Evolutionary conservation across 2,113 vertebrate genomes (phyloP).

Genomic region (Notiomystis cincta): DNA sequence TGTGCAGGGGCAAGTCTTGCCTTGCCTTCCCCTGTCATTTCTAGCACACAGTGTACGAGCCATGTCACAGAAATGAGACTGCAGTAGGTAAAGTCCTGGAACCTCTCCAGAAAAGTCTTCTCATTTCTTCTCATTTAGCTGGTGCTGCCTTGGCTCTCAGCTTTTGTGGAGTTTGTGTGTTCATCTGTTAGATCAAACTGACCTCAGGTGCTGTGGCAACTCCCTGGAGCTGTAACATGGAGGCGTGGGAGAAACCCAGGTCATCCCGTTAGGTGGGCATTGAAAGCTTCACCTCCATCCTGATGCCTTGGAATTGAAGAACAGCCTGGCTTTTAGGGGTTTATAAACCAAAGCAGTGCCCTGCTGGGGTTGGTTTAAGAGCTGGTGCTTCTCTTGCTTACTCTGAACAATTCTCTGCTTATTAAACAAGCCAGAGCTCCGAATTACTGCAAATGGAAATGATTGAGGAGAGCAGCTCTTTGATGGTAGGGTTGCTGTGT

Average conservation of each 20-base stretch:
- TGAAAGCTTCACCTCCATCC: neutral
- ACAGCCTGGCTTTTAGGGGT: neutral
- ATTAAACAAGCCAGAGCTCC: neutral
- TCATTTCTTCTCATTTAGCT: neutral
- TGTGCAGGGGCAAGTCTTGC: neutral
- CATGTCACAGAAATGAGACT: neutral
- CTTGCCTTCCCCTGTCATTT: neutral
- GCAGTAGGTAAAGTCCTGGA: neutral
- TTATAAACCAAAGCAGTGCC: neutral
- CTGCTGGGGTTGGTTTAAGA: neutral
- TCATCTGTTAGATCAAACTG: neutral
- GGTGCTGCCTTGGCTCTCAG: neutral
- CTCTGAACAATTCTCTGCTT: neutral
- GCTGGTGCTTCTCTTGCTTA: neutral
- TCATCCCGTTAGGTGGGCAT: neutral
- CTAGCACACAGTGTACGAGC: neutral
- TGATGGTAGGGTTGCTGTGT: neutral
- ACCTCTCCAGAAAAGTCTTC: neutral
- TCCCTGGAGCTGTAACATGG: neutral
- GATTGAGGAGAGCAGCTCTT: neutral
- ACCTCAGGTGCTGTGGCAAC: neutral
- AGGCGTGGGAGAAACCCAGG: accelerated
- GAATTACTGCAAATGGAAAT: neutral
- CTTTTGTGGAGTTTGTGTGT: neutral
- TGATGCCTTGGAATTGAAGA: neutral